These are phyloP conservation scores for Coelopa frigida DNA, from an alignment of 1,140 invertebrate genomes.

Conservation along the genomic window DNA sequence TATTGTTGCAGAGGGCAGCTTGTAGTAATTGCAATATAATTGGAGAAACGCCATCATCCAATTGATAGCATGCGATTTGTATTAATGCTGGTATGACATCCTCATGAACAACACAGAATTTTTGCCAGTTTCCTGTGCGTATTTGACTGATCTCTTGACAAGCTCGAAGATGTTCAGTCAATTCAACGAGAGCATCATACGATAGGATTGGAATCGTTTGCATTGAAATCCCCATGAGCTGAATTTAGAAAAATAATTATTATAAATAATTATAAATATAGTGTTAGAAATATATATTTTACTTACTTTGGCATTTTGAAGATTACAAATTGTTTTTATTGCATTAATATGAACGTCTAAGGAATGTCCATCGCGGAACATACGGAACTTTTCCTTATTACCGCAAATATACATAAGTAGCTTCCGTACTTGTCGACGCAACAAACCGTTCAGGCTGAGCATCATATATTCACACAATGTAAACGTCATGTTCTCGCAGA, in stretches of 20 bases:
- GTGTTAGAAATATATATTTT: background rate
- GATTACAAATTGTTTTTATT: slow-evolving; percentile 46
- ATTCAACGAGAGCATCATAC: slow-evolving; percentile 83
- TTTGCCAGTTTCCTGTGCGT: slow-evolving; percentile 92
- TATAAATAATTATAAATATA: background rate
- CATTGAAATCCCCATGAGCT: slow-evolving; percentile 42
- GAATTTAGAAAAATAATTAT: background rate
- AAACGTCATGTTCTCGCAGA: slow-evolving; percentile 83
- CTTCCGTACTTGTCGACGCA: slow-evolving; percentile 77
- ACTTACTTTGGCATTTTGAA: slow-evolving; percentile 44
- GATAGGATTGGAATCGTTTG: slow-evolving; percentile 53
- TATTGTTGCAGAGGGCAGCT: slow-evolving; percentile 67
- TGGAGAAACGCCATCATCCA: slow-evolving; percentile 90
- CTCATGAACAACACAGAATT: slow-evolving; percentile 73
- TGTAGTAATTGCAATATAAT: slow-evolving; percentile 85
- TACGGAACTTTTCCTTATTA: slow-evolving; percentile 91
- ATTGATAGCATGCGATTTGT: slow-evolving; percentile 62
- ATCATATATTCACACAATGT: slow-evolving; percentile 93
- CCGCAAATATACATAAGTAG: slow-evolving; percentile 88
- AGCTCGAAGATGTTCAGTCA: slow-evolving; percentile 92
- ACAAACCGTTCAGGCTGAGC: slow-evolving; percentile 73
- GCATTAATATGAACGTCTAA: slow-evolving; percentile 73
- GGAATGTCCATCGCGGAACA: slow-evolving; percentile 87
- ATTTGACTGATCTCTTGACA: slow-evolving; percentile 87
- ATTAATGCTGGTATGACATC: slow-evolving; percentile 73